Evolutionary conservation across 1,140 invertebrate species (phyloP).

Genomic region (Parapsyche elsis): DNA sequence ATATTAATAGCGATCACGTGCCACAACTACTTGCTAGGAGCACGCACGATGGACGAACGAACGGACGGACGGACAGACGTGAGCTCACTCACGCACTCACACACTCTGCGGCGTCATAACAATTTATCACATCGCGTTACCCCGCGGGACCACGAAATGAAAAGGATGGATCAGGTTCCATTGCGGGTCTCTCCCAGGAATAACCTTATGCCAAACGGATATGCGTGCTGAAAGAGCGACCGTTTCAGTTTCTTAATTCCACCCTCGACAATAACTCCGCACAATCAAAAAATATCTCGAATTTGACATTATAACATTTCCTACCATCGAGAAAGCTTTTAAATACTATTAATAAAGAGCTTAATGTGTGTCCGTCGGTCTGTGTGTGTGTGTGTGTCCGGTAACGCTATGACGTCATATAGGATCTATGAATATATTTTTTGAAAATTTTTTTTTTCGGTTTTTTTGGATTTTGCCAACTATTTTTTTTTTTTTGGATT

Average conservation of each 20-base stretch:
- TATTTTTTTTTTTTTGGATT: too few species aligned
- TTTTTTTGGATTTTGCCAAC: too few species aligned
- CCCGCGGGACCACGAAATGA: conserved; percentile 50
- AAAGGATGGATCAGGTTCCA: conserved; percentile 56
- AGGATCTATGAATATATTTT: too few species aligned
- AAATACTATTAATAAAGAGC: too few species aligned
- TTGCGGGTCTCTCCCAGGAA: conserved; percentile 9
- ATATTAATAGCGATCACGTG: conserved; percentile 55
- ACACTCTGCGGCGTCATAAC: conserved; percentile 51
- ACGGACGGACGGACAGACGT: background rate
- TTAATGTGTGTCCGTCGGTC: too few species aligned
- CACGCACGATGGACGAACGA: conserved; percentile 5
- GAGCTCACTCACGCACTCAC: background rate
- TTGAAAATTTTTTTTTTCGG: too few species aligned
- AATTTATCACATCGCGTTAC: conserved; percentile 52
- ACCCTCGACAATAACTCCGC: too few species aligned
- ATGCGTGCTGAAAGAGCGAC: background rate
- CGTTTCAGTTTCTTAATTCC: background rate
- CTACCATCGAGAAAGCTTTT: too few species aligned
- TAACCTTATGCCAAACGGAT: background rate
- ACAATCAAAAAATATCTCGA: too few species aligned
- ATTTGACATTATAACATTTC: too few species aligned
- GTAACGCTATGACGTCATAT: too few species aligned
- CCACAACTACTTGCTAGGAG: background rate
- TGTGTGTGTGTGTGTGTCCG: too few species aligned